Evolutionary conservation across 2,888 invertebrate species (phyloP), one percentile per base, ranked within the genome.

Genomic region (Stenichneumon culpator): DNA sequence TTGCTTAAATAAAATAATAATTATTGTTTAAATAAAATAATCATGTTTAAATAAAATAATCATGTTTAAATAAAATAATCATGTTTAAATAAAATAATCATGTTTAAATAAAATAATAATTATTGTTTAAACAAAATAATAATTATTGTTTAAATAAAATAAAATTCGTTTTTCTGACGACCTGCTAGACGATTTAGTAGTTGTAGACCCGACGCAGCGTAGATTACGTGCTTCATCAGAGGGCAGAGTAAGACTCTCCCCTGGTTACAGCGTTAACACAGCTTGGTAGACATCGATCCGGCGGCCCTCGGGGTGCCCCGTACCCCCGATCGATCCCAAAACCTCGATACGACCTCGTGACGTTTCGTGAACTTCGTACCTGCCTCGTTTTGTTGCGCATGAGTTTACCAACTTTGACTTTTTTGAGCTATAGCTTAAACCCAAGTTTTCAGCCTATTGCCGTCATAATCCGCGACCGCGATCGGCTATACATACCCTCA

Each of bases 331-430:
- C 84, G 78, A 78, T 84, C 36, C 78, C 16, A 74, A 82, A 82
- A 75, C 44, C 73, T 63, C 63, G 39, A 78, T 67, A 77, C 70
- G 84, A 81, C 84, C 84, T 84, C 84, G 80, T 50, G 80, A 84
- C 77, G 69, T 52, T 73, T 73, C 60, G 78, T 52, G 52, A 77
- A 81, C 68, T 63, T 81, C 44, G 68, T 63, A 63, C 22, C 44
- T 28, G 44, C 36, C 63, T 3, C 36, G 32, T 67, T 63, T 28
- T 50, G 50, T 63, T 65, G 19, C 16, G 47, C 28, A 28, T 19
- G 47, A 74, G 74, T 74, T 63, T 50, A 7, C 63, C 32, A 63
- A 63, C 63, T 28, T 63, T 28, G 32, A 6, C 32, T 63, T n/a
- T n/a, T 63, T 16, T 25, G 28, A 63, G 5, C 16, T 32, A 63